Evolutionary conservation across 2,888 invertebrate species (phyloP), one percentile per base, ranked within the genome.

Genomic region (Lymantria monacha): DNA sequence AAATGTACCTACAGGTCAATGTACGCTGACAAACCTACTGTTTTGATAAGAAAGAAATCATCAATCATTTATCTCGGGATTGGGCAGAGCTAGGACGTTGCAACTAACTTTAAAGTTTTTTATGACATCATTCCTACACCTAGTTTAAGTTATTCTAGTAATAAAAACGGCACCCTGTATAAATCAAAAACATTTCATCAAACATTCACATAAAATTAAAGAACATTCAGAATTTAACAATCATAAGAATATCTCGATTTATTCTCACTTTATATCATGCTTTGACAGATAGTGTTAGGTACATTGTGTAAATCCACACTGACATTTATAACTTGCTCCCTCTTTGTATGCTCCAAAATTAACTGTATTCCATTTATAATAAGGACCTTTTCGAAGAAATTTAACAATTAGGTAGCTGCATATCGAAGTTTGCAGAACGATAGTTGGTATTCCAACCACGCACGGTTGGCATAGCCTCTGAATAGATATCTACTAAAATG

Each of bases 401-500:
- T 50, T 58, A 55, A 52, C 46, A 53, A 51, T 61, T 60, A 52
- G 51, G 31, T 50, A 48, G 49, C 36, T 36, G 60, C 41, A 61
- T 14, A 38, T 30, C 9, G 48, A 63, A 55, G 42, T 51, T 73
- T 55, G 70, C 44, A 37, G 38, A 44, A 46, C 55, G 63, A 59
- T 71, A 70, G 75, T 74, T 77, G 71, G 76, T 78, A 87, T 84
- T 83, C 87, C 60, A 69, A 76, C 76, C 85, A 80, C 86, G 83
- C 81, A 74, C 74, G 72, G 69, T 80, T 84, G 76, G 80, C 81
- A 81, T 83, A 79, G 82, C 83, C 79, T 66, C 81, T 83, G 87
- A 87, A 88, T 86, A 84, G 88, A 87, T 87, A 86, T 86, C 85
- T 79, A 67, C 75, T 77, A 80, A 81, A 85, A 86, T 86, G 85